Evolutionary conservation across 1,140 invertebrate species (phyloP), one percentile per base, ranked within the genome.

Genomic region (Antheraea mylitta): DNA sequence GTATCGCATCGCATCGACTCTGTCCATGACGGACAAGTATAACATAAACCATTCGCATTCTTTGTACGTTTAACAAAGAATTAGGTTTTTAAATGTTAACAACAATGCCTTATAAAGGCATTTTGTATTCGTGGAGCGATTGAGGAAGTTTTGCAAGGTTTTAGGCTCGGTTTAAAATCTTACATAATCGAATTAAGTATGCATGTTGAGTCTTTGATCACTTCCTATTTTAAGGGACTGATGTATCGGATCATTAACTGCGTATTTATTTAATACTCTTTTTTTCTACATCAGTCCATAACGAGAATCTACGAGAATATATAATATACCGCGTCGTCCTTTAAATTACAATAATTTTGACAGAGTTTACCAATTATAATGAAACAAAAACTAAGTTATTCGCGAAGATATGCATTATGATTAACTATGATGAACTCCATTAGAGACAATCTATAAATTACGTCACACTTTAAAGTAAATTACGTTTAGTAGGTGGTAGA

Each of bases 131-230:
- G 45, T 18, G 10, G 0, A 18, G 13, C 64, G 64, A 18, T 45
- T 53, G 4, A 65, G 64, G 64, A 65, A 65, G 64, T 45, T 65
- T 65, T 65, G 64, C 38, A 65, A 38, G 64, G 37, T 19, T 65
- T 10, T 65, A 11, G 37, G 45, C 45, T 53, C 45, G 45, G 1
- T 16, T n/a, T 36, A 38, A 18, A 11, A 9, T 13, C 10, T 65
- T 65, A 65, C 38, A 38, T 45, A 65, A 65, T 53, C 11, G 38
- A 45, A 22, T 22, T 61, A 13, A 6, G 45, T 53, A 53, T 53
- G 45, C 45, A n/a, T 13, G 45, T 53, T 53, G 45, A 53, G 45
- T 53, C 45, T 9, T n/a, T n/a, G 11, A 53, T 1, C 45, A 53
- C 45, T 53, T 53, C 45, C 45, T 16, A 53, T 16, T 16, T 5